phyloP scores from a whole-genome alignment of 2,797 vertebrate species.

The Sebastes matsubarae region DNA sequence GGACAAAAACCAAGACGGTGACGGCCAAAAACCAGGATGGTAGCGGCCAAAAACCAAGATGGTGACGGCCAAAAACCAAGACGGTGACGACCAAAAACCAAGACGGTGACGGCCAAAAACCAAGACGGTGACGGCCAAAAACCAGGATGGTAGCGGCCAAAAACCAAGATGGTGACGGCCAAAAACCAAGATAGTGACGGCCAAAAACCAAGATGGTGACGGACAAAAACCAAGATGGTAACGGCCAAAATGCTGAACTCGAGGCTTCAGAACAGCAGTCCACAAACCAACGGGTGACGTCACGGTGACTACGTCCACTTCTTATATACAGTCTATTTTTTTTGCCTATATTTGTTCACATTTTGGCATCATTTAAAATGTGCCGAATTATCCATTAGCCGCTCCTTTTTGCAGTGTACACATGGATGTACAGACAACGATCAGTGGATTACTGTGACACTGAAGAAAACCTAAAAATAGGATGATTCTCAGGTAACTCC shows the following conservation, averaged over 20 bases:
- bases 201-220: fast-evolving
- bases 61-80: too few relatives aligned
- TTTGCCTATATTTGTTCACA: neutral
- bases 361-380: neutral
- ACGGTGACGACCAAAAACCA: fast-evolving
- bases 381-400: neutral
- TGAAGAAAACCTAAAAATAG: neutral
- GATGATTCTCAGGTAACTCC: neutral
- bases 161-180: too few relatives aligned
- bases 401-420: neutral
- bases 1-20: fast-evolving
- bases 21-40: too few relatives aligned
- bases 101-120: too few relatives aligned
- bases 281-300: too few relatives aligned
- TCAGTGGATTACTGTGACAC: neutral
- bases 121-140: fast-evolving
- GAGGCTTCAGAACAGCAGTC: too few relatives aligned
- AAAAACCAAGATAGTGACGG: fast-evolving
- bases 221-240: too few relatives aligned
- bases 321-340: neutral
- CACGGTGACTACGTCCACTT: too few relatives aligned
- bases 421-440: neutral
- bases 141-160: too few relatives aligned
- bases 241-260: too few relatives aligned
- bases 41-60: too few relatives aligned